phyloP scores from a whole-genome alignment of 2,113 vertebrate genomes.

The Mesitornis unicolor region DNA sequence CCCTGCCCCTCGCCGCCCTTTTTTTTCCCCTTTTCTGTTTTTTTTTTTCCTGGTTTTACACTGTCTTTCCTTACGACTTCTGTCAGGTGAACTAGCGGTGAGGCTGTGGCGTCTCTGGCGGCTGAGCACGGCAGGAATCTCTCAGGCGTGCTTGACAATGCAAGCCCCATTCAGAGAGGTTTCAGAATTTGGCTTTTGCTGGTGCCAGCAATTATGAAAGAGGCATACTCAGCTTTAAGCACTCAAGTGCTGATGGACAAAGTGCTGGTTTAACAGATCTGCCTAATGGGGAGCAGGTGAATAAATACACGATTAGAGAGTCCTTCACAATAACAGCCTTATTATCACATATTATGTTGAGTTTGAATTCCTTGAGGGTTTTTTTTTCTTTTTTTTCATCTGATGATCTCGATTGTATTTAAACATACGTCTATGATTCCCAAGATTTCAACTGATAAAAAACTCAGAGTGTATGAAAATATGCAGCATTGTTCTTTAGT shows the following conservation, averaged over 20 bases:
- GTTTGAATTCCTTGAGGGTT: neutral
- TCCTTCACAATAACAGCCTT: slow-evolving; percentile 65
- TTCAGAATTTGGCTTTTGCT: slow-evolving; percentile 55
- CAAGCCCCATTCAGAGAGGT: slow-evolving; percentile 16
- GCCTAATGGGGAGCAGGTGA: slow-evolving; percentile 76
- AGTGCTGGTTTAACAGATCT: slow-evolving; percentile 72
- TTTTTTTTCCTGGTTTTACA: neutral
- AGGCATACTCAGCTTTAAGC: slow-evolving; percentile 69
- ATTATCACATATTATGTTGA: slow-evolving; percentile 52
- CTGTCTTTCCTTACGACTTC: neutral
- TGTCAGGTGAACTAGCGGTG: neutral
- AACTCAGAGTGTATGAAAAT: neutral
- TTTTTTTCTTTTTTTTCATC: neutral
- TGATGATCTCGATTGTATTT: slow-evolving; percentile 2
- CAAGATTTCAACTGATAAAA: neutral
- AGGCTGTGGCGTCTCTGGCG: neutral
- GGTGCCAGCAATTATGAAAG: slow-evolving; percentile 73
- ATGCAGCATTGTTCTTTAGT: neutral
- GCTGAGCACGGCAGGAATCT: neutral
- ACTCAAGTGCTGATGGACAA: slow-evolving; percentile 75
- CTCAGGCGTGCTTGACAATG: neutral
- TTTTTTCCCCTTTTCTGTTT: neutral
- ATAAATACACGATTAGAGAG: slow-evolving; percentile 68
- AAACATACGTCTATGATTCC: neutral
- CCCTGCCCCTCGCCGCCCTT: fast-evolving